phyloP scores from a whole-genome alignment of 2,113 vertebrate genomes.

The Perca schrenkii region DNA sequence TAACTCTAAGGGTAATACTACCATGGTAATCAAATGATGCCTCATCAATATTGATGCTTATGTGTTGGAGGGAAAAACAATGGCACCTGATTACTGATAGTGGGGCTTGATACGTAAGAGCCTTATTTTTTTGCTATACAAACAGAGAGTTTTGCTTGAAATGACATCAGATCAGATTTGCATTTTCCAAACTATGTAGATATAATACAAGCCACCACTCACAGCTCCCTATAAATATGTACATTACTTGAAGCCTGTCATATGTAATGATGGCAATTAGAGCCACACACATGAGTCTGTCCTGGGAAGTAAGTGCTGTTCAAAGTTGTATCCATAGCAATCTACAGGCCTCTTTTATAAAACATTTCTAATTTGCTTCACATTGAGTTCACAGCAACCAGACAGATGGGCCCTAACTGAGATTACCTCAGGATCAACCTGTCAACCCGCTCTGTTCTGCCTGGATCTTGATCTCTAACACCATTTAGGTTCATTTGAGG shows the following conservation, averaged over 20 bases:
- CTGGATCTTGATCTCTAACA: conserved; percentile 42
- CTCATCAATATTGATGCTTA: conserved; percentile 70
- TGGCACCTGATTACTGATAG: conserved; percentile 48
- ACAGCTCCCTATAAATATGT: conserved; percentile 3
- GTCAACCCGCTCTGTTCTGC: conserved; percentile 31
- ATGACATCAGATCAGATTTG: conserved; percentile 10
- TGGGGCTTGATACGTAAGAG: conserved; percentile 13
- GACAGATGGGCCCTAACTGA: conserved; percentile 30
- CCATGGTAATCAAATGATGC: conserved; percentile 70
- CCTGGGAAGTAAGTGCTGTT: conserved; percentile 11
- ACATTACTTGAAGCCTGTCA: background rate
- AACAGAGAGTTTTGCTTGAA: conserved; percentile 38
- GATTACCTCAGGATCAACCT: conserved; percentile 50
- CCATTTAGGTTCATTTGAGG: conserved; percentile 34
- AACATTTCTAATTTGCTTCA: conserved; percentile 29
- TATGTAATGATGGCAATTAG: conserved; percentile 37
- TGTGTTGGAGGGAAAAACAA: conserved; percentile 50
- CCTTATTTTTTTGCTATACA: conserved; percentile 22
- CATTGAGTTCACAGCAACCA: conserved; percentile 32
- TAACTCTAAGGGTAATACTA: conserved; percentile 68
- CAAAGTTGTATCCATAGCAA: conserved; percentile 20
- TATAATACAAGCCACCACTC: background rate
- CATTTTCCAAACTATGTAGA: background rate
- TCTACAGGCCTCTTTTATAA: conserved; percentile 9
- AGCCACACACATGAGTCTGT: conserved; percentile 24